phyloP scores from a whole-genome alignment of 2,888 invertebrate genomes.

The Dendrolimus houi region DNA sequence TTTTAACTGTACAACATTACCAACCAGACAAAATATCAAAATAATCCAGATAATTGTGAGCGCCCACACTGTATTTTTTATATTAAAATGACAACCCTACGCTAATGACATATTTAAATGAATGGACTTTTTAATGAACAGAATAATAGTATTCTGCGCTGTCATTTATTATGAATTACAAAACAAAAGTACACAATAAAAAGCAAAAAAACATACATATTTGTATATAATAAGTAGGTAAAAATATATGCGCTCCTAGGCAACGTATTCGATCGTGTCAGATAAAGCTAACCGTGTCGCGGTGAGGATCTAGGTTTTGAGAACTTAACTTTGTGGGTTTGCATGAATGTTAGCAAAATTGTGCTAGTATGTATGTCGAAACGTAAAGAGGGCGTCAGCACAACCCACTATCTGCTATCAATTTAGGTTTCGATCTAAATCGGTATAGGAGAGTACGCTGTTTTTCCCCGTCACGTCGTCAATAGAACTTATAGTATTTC shows the following conservation, averaged over 20 bases:
- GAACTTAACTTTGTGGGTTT: slow-evolving; percentile 50
- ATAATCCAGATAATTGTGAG: too few relatives aligned
- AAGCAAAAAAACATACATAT: not conserved
- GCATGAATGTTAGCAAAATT: slow-evolving; percentile 41
- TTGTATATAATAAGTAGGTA: slow-evolving; percentile 14
- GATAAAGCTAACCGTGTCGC: slow-evolving; percentile 62
- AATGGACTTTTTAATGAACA: not conserved
- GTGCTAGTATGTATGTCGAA: slow-evolving; percentile 39
- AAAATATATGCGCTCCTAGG: slow-evolving; percentile 23
- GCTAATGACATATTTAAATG: not conserved
- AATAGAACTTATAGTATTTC: too few relatives aligned
- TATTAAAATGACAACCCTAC: not conserved
- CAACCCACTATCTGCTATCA: slow-evolving; percentile 20
- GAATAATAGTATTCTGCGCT: not conserved
- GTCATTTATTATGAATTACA: not conserved
- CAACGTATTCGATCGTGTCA: slow-evolving; percentile 36
- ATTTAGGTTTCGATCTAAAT: slow-evolving; percentile 9
- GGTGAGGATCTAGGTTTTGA: slow-evolving; percentile 61
- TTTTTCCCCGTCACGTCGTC: too few relatives aligned
- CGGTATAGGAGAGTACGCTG: not conserved
- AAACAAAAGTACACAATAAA: not conserved
- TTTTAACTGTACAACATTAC: too few relatives aligned
- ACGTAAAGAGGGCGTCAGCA: slow-evolving; percentile 39
- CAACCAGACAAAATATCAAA: too few relatives aligned
- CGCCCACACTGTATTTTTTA: too few relatives aligned